These are phyloP conservation scores for Tenthredo distinguenda DNA, from an alignment of 2,888 invertebrate genomes.

Conservation along the genomic window DNA sequence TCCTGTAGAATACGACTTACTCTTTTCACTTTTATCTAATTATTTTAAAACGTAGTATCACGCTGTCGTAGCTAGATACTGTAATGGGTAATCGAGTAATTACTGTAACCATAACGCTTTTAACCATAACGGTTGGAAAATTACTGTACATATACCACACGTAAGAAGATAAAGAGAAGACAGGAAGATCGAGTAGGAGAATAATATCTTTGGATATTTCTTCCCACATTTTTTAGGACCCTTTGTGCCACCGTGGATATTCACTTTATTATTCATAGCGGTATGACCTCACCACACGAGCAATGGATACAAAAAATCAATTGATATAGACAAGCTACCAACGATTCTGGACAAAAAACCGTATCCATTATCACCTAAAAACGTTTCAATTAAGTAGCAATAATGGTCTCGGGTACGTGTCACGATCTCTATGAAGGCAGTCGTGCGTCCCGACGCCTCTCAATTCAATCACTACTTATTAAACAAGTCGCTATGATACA, in stretches of 20 bases:
- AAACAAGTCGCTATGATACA: background rate
- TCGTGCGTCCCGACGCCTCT: slow-evolving; percentile 25
- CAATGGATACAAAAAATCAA: slow-evolving; percentile 4
- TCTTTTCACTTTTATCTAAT: slow-evolving; percentile 20
- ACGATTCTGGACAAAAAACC: background rate
- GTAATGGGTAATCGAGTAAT: slow-evolving; percentile 37
- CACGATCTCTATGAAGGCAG: slow-evolving; percentile 13
- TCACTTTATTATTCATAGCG: background rate
- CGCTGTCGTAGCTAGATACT: slow-evolving; percentile 20
- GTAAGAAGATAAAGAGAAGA: background rate
- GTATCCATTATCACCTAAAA: slow-evolving; percentile 28
- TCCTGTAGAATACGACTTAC: slow-evolving; percentile 2
- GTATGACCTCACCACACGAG: background rate
- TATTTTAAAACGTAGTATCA: slow-evolving; percentile 26
- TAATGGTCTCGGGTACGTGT: slow-evolving; percentile 29
- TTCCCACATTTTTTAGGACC: background rate
- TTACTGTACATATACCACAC: slow-evolving; percentile 3
- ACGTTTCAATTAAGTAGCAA: slow-evolving; percentile 40
- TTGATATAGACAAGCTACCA: background rate
- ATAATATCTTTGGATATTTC: background rate
- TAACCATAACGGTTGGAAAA: slow-evolving; percentile 33
- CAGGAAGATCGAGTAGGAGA: background rate
- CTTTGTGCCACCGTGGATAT: background rate
- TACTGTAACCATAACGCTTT: slow-evolving; percentile 19
- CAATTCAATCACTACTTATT: slow-evolving; percentile 20